These are phyloP conservation scores for Ptychodera flava DNA, from an alignment of 35 echinoderm and acorn worm genomes.

Conservation along the genomic window DNA sequence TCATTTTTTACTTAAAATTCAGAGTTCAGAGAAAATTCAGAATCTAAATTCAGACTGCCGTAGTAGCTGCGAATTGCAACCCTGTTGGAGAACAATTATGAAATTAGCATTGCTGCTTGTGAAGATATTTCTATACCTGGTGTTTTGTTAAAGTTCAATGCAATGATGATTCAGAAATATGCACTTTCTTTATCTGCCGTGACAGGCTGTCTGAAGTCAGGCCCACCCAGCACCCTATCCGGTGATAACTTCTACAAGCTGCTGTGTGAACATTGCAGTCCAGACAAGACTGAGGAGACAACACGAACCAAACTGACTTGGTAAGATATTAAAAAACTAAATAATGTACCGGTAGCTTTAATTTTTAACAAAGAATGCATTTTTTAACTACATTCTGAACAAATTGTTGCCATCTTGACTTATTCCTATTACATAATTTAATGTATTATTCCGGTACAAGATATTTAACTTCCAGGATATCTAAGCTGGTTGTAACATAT, in stretches of 20 bases:
- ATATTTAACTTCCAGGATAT: neutral
- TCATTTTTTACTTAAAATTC: too few species aligned
- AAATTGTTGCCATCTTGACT: neutral
- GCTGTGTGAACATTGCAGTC: conserved; percentile 52
- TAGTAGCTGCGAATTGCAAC: too few species aligned
- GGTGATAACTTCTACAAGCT: conserved; percentile 87
- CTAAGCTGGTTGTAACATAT: neutral
- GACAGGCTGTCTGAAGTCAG: conserved; percentile 73
- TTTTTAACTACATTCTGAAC: neutral
- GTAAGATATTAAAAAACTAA: conserved; percentile 34
- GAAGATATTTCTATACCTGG: too few species aligned
- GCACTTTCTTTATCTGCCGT: too few species aligned
- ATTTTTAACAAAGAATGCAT: neutral
- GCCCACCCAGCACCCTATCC: conserved; percentile 67
- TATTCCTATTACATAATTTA: neutral
- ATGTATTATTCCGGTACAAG: neutral
- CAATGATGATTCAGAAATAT: too few species aligned
- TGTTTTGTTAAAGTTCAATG: too few species aligned
- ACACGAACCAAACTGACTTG: conserved; percentile 83
- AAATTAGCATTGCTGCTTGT: too few species aligned
- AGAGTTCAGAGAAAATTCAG: too few species aligned
- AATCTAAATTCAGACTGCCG: too few species aligned
- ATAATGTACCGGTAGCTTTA: neutral
- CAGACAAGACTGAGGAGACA: conserved; percentile 49
- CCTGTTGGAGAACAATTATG: too few species aligned